Conservation (phyloP, 2,113 vertebrate species). For the Nematolebias whitei region DNA sequence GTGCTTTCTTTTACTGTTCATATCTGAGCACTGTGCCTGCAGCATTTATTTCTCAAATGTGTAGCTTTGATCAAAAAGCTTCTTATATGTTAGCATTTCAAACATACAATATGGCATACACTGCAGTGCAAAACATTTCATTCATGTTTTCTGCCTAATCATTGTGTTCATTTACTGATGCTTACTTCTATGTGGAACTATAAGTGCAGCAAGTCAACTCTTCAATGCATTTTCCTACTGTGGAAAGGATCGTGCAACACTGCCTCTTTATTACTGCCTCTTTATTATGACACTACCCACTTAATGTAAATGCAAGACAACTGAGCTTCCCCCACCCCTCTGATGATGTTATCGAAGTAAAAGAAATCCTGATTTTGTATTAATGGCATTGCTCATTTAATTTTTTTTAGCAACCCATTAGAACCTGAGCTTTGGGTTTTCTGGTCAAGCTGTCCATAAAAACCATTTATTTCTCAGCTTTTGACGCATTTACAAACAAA, state of each 20-base stretch:
- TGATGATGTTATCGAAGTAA: not conserved
- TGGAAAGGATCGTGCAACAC: not conserved
- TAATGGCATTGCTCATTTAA: too few species aligned
- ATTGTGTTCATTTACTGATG: not conserved
- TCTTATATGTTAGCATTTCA: constrained; percentile 51
- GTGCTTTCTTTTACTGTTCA: constrained; percentile 3
- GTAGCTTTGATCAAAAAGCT: constrained; percentile 9
- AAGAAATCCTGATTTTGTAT: not conserved
- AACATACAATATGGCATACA: constrained; percentile 20
- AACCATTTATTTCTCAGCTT: not conserved
- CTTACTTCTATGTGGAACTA: not conserved
- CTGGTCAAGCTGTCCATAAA: not conserved
- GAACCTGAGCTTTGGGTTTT: not conserved
- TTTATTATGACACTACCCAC: constrained; percentile 28
- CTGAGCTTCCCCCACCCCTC: not conserved
- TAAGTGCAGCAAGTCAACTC: not conserved
- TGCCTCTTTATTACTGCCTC: not conserved
- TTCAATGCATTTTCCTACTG: not conserved
- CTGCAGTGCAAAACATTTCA: constrained; percentile 54
- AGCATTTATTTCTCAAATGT: constrained; percentile 17
- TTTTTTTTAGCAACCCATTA: not conserved
- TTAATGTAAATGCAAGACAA: constrained; percentile 27
- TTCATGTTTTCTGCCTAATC: not conserved
- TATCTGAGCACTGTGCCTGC: constrained; percentile 11
- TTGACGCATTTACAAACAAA: not conserved